Percentiles rank a stretch among this genome's conserved stretches.
phyloP scores from a whole-genome alignment of 1,140 invertebrate genomes.

The Meloidogyne floridensis region DNA sequence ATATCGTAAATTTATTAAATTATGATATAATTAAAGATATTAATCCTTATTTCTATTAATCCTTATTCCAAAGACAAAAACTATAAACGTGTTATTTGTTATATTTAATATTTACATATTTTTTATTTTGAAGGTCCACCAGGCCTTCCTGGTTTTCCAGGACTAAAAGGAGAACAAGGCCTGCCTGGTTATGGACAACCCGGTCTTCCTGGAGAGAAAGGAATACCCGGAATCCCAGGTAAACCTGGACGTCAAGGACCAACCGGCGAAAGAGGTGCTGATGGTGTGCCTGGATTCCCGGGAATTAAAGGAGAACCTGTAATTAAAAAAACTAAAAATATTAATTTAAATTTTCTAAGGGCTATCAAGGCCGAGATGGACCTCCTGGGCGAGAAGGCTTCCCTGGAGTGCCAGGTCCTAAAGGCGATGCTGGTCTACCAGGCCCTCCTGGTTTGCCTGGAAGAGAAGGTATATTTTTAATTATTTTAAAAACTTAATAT shows the following conservation, averaged over 20 bases:
- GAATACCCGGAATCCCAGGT: slow-evolving; percentile 42
- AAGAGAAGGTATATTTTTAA: slow-evolving; percentile 31
- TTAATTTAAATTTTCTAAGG: background rate
- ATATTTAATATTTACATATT: background rate
- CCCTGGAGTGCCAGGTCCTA: slow-evolving; percentile 45
- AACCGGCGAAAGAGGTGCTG: slow-evolving; percentile 65
- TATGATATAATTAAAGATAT: no score
- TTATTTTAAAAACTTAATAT: background rate
- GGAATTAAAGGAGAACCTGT: slow-evolving; percentile 61
- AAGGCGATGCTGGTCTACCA: slow-evolving; percentile 57
- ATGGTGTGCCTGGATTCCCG: slow-evolving; percentile 68
- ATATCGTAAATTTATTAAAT: no score
- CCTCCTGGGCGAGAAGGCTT: slow-evolving; percentile 43
- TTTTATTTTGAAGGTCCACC: slow-evolving; percentile 27
- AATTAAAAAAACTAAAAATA: slow-evolving; percentile 3
- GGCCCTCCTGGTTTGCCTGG: slow-evolving; percentile 64
- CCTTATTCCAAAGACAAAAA: no score
- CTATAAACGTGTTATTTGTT: no score
- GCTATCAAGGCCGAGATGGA: slow-evolving; percentile 39
- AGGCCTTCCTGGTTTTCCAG: slow-evolving; percentile 46
- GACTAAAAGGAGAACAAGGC: slow-evolving; percentile 71
- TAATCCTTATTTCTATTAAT: no score
- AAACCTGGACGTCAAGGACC: slow-evolving; percentile 46
- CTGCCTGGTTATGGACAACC: slow-evolving; percentile 68
- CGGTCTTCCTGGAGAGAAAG: slow-evolving; percentile 53